Conservation (phyloP, 1,140 invertebrate species). For the Drosophila truncata region DNA sequence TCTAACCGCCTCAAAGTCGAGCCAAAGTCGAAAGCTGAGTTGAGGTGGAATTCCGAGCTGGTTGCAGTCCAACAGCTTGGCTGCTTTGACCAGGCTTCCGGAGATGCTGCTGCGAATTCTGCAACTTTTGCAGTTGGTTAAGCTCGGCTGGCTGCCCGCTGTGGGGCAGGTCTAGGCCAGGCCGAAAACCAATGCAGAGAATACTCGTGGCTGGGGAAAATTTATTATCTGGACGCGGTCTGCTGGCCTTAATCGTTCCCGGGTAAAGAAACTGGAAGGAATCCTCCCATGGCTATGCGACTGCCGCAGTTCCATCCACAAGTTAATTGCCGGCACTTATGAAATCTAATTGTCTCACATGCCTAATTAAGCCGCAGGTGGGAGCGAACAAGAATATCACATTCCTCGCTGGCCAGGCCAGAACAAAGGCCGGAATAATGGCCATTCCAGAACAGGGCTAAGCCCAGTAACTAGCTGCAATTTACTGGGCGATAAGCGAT, state of each 20-base stretch:
- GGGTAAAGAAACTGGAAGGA: constrained; percentile 14
- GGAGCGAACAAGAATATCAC: constrained; percentile 27
- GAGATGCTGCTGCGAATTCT: constrained; percentile 21
- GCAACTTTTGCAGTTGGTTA: constrained; percentile 26
- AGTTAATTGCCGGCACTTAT: constrained; percentile 47
- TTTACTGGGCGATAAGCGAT: constrained; percentile 55
- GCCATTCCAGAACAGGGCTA: constrained; percentile 33
- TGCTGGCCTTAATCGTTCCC: constrained; percentile 34
- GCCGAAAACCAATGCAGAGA: constrained; percentile 31
- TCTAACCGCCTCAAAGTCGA: constrained; percentile 53
- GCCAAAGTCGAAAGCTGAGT: constrained; percentile 22
- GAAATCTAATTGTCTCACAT: constrained; percentile 46
- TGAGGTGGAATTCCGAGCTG: constrained; percentile 26
- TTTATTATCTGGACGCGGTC: constrained; percentile 40
- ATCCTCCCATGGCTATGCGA: constrained; percentile 21
- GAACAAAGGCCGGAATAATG: constrained; percentile 36
- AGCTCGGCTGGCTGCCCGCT: constrained; percentile 45
- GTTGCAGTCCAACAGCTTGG: constrained; percentile 52
- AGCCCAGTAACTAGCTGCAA: constrained; percentile 70
- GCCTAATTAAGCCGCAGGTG: constrained; percentile 44
- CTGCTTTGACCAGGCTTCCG: constrained; percentile 36
- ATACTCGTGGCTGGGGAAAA: constrained; percentile 20
- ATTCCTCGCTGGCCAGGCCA: constrained; percentile 20
- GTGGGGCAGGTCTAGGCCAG: constrained; percentile 34
- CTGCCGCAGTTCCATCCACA: constrained; percentile 1